A percentile compares a stretch with the other conserved stretches of the same genome.
phyloP scores from a whole-genome alignment of 2,888 invertebrate species.

The Spisula solida region DNA sequence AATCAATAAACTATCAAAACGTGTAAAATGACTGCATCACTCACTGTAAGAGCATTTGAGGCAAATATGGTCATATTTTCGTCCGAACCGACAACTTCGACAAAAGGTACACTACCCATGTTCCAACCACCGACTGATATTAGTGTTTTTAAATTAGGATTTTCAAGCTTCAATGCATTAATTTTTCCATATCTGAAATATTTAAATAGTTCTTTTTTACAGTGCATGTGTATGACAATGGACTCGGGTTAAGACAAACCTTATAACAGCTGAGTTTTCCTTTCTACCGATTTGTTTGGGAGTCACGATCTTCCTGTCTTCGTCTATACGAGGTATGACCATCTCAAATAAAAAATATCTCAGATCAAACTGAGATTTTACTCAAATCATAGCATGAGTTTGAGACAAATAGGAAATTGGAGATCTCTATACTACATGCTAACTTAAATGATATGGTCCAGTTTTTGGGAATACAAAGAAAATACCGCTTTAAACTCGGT shows the following conservation, averaged over 20 bases:
- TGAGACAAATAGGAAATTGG: too few species aligned
- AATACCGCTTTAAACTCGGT: too few species aligned
- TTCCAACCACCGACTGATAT: conserved; percentile 84
- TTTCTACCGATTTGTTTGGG: too few species aligned
- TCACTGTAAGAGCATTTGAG: conserved; percentile 59
- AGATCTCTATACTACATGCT: too few species aligned
- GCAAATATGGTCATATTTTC: conserved; percentile 71
- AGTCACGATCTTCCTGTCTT: neutral
- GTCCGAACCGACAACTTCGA: conserved; percentile 69
- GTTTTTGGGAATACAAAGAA: too few species aligned
- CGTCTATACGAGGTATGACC: neutral
- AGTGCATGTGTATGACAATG: neutral
- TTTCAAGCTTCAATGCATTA: conserved; percentile 70
- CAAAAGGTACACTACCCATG: conserved; percentile 84
- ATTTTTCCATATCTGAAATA: conserved; percentile 13
- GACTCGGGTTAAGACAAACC: neutral
- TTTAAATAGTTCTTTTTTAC: too few species aligned
- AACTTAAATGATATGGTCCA: too few species aligned
- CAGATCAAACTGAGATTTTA: too few species aligned
- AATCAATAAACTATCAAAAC: too few species aligned
- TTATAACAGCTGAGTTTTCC: too few species aligned
- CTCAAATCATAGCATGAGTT: too few species aligned
- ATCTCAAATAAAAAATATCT: too few species aligned
- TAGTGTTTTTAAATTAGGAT: conserved; percentile 78
- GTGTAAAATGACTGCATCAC: neutral